These are phyloP conservation scores for Odocoileus hemionus DNA, from an alignment of 2,113 vertebrate genomes.

Conservation along the genomic window DNA sequence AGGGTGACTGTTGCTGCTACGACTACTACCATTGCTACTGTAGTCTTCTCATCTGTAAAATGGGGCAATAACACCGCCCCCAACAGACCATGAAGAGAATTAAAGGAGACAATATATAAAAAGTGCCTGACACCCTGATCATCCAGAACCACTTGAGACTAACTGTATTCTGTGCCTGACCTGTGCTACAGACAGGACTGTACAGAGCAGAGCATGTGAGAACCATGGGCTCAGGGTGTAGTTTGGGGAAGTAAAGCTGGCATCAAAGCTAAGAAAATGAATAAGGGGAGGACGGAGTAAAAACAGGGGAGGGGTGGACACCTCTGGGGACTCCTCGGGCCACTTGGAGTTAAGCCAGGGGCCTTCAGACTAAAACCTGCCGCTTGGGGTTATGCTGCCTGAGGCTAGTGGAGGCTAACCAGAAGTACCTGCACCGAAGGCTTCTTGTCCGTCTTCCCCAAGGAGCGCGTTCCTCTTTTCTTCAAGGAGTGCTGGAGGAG, in stretches of 20 bases:
- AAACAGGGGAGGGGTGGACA: neutral
- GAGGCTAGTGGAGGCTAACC: neutral
- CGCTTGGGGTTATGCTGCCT: neutral
- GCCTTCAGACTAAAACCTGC: neutral
- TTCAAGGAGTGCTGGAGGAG: slow-evolving; percentile 91
- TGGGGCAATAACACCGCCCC: neutral
- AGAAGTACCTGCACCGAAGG: slow-evolving; percentile 86
- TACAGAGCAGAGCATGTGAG: neutral
- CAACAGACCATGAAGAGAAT: neutral
- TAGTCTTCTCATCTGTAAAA: neutral
- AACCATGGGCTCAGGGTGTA: neutral
- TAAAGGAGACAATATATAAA: neutral
- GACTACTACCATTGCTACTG: neutral
- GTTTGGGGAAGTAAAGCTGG: neutral
- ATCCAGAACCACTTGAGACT: neutral
- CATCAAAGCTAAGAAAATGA: neutral
- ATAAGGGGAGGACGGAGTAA: neutral
- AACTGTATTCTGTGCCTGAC: neutral
- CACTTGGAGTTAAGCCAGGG: neutral
- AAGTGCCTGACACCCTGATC: neutral
- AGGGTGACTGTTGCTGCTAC: neutral
- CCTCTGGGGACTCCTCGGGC: neutral
- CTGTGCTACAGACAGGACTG: neutral
- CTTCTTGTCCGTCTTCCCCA: slow-evolving; percentile 95
- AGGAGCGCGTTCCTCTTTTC: slow-evolving; percentile 89